Conservation (phyloP, 2,888 invertebrate genomes). For the Trichopria drosophilae region DNA sequence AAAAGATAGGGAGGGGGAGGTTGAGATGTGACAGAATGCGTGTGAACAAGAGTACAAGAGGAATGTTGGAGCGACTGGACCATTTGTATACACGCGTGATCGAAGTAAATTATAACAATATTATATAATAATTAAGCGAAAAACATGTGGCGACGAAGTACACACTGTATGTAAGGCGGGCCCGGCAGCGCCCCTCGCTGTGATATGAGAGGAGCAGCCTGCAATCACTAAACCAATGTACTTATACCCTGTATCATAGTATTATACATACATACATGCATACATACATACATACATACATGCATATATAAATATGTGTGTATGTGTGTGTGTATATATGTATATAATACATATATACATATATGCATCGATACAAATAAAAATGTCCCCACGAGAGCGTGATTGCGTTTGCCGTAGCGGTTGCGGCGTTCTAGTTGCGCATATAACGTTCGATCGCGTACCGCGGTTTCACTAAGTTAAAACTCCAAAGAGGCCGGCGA, state of each 20-base stretch:
- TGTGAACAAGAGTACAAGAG: conserved; percentile 18
- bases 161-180: conserved; percentile 52
- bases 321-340: too few relatives aligned
- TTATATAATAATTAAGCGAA: conserved; percentile 21
- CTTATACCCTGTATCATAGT: conserved; percentile 59
- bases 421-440: too few relatives aligned
- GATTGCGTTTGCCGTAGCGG: too few relatives aligned
- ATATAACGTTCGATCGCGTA: too few relatives aligned
- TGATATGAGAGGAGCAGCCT: conserved; percentile 60
- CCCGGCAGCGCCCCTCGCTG: conserved; percentile 59
- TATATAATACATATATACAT: too few relatives aligned
- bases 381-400: too few relatives aligned
- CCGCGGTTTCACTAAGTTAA: too few relatives aligned
- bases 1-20: neutral
- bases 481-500: too few relatives aligned
- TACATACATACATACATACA: conserved; percentile 37
- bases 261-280: conserved; percentile 42
- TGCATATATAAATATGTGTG: conserved; percentile 5
- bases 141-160: conserved; percentile 15
- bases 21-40: conserved; percentile 7
- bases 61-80: conserved; percentile 1
- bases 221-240: conserved; percentile 60
- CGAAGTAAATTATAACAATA: conserved; percentile 7
- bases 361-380: too few relatives aligned
- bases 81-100: conserved; percentile 4